Evolutionary conservation across 1,140 invertebrate species (phyloP).

Genomic region (Frieseomelitta varia): DNA sequence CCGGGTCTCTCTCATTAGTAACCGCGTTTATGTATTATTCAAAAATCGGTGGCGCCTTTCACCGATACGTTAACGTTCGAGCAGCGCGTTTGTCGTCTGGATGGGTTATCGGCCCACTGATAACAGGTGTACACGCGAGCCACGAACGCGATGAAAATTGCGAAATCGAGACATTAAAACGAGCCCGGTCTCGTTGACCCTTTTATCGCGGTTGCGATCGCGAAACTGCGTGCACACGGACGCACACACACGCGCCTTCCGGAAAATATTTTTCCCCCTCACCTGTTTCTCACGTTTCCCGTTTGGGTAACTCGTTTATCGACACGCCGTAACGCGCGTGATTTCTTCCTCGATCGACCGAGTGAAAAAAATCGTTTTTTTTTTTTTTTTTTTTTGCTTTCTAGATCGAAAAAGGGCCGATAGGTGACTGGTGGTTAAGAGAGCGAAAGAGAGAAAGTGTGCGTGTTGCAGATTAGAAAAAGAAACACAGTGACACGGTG

Average conservation of each 20-base stretch:
- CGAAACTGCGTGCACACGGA: constrained; percentile 21
- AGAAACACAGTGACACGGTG: background rate
- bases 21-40: constrained; percentile 19
- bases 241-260: constrained; percentile 3
- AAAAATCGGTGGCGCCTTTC: constrained; percentile 15
- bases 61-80: background rate
- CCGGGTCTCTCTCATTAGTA: background rate
- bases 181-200: constrained; percentile 47
- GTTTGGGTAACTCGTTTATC: constrained; percentile 4
- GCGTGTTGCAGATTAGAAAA: background rate
- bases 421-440: background rate
- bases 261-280: constrained; percentile 20
- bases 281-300: background rate
- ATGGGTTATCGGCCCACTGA: constrained; percentile 39
- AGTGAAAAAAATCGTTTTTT: no score
- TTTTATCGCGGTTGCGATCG: constrained; percentile 39
- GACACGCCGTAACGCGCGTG: background rate
- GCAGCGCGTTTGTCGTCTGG: background rate
- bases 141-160: constrained; percentile 20
- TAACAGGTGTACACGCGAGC: constrained; percentile 24
- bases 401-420: background rate
- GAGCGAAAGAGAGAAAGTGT: no score
- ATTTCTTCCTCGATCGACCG: background rate
- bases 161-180: constrained; percentile 56
- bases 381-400: background rate